These are phyloP conservation scores for Batillaria attramentaria DNA, from an alignment of 1,140 invertebrate species.

Conservation along the genomic window DNA sequence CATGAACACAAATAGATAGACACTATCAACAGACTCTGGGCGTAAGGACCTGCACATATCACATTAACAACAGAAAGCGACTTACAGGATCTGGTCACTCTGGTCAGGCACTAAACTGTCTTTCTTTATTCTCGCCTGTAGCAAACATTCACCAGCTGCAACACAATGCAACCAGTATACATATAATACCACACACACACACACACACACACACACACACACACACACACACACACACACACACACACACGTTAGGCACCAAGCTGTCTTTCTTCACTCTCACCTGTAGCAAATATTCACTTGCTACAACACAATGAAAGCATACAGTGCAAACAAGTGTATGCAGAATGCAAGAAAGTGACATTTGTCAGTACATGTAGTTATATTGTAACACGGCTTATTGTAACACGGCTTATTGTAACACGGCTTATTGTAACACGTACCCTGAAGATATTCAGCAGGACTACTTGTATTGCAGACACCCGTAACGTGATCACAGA, in stretches of 20 bases:
- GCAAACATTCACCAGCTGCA: background rate
- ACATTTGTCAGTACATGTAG: background rate
- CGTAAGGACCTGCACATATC: no score
- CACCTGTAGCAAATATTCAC: conserved; percentile 11
- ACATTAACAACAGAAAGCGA: no score
- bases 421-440: no score
- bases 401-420: no score
- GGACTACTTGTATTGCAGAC: conserved; percentile 76
- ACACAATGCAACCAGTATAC: background rate
- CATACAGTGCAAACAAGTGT: background rate
- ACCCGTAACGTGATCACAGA: conserved; percentile 88
- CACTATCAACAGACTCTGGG: no score
- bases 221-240: background rate
- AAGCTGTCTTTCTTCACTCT: no score
- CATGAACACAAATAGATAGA: no score
- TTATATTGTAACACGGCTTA: background rate
- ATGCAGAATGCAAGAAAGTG: background rate
- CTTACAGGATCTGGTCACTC: conserved; percentile 18
- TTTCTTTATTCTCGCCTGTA: background rate
- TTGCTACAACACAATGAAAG: background rate
- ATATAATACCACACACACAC: background rate
- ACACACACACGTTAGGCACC: background rate
- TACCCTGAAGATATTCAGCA: background rate
- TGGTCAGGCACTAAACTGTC: conserved; percentile 16
- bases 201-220: background rate